Base-by-base conservation (phyloP, 30 jellyfish, hydroid and myxozoan genomes). In the Cassiopea andromeda region DNA sequence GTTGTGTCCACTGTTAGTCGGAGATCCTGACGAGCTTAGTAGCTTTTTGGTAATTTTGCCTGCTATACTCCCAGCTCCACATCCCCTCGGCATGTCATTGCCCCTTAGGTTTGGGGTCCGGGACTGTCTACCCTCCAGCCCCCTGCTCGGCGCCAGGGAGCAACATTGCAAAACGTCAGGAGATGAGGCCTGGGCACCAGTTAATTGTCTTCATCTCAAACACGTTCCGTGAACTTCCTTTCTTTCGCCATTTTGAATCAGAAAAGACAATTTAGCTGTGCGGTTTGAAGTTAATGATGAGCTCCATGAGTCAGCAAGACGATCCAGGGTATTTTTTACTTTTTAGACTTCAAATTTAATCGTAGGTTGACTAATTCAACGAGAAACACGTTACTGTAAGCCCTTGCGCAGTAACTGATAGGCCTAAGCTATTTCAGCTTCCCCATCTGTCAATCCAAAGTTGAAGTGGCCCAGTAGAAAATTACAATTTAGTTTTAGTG, bases 321-420 rank as follows among this genome's bases (percentile, higher is more conserved):
- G 94, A 87, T 76, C 94, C 94, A 64, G 94, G 94, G 94, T 87
- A 78, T 48, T 61, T 18, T 54, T 85, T 12, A 43, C 17, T 54
- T 3, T 54, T 6, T 54, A 54, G 7, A 66, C 75, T 66, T 14
- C 0, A 15, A 3, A 4, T 4, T 14, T 0, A 66, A 66, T 4
- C 4, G 15, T 3, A 13, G 0, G 3, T 66, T 19, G 43, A 19
- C 15, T 66, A 2, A 2, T 66, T 14, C 45, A 66, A 14, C 75
- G 45, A 19, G 4, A 16, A 66, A 5, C 0, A 6, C 0, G 15
- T 15, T 66, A 13, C 38, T 27, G 38, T 66, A 5, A 19, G 45
- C 45, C 7, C 75, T 3, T 66, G 43, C 45, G 15, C 75, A 66
- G 75, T 27, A 27, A 27, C 38, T 27, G 38, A 27, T 27, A 27